Conservation (phyloP, 2,113 vertebrate species). For the Semnornis frantzii region DNA sequence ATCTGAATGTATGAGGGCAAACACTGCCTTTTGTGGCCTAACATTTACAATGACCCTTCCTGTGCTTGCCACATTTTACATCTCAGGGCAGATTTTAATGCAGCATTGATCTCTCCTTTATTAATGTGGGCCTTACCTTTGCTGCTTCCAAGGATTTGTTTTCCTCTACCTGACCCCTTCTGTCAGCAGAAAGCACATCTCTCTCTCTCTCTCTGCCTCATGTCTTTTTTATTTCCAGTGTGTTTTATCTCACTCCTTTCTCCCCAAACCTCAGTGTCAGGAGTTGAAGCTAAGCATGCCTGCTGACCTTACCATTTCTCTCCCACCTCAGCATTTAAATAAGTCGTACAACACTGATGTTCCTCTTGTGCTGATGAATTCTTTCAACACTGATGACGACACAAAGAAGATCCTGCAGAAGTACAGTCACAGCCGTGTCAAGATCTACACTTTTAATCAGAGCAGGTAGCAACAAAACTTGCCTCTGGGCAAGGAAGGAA, state of each 20-base stretch:
- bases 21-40: neutral
- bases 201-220: neutral
- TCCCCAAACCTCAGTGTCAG: neutral
- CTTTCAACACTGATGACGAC: constrained; percentile 97
- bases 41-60: neutral
- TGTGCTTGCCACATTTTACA: neutral
- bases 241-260: neutral
- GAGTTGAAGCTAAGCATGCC: neutral
- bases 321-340: constrained; percentile 87
- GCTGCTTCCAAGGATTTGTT: neutral
- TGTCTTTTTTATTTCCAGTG: neutral
- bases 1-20: neutral
- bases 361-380: constrained; percentile 97
- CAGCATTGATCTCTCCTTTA: neutral
- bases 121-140: neutral
- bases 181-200: neutral
- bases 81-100: neutral
- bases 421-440: constrained; percentile 91
- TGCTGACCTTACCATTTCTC: constrained; percentile 40
- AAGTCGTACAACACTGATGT: constrained; percentile 90
- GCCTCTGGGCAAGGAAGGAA: neutral
- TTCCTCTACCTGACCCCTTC: neutral
- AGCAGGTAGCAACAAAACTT: constrained; percentile 87
- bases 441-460: constrained; percentile 98
- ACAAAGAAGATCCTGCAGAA: constrained; percentile 98